Evolutionary conservation across 2,888 invertebrate species (phyloP).

Genomic region (Tetanocera ferruginea): DNA sequence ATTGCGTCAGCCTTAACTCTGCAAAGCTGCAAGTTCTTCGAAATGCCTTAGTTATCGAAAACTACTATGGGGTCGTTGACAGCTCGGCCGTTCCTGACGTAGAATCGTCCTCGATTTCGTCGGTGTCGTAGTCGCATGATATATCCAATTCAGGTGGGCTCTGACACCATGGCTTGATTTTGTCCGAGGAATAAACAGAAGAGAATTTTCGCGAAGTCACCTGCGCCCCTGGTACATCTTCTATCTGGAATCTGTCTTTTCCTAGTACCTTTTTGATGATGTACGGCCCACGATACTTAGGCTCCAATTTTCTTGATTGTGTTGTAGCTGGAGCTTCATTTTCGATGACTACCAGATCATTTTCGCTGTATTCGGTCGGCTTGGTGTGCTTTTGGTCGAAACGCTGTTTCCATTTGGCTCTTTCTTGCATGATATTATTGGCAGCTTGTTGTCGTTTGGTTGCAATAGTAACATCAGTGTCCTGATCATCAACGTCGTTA

Average conservation of each 20-base stretch:
- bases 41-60: too few species aligned
- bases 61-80: too few species aligned
- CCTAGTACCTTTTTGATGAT: conserved; percentile 30
- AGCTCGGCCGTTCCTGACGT: conserved; percentile 28
- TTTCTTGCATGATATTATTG: conserved; percentile 13
- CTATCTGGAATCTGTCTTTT: conserved; percentile 30
- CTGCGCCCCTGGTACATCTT: conserved; percentile 39
- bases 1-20: too few species aligned
- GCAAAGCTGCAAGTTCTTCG: too few species aligned
- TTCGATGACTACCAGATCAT: conserved; percentile 37
- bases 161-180: conserved; percentile 40
- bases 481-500: not conserved
- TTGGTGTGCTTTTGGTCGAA: too few species aligned
- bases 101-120: conserved; percentile 38
- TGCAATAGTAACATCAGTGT: conserved; percentile 6
- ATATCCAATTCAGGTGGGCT: conserved; percentile 11
- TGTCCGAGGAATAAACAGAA: too few species aligned
- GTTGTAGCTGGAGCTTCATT: conserved; percentile 34
- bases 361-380: too few species aligned
- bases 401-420: conserved; percentile 34
- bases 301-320: conserved; percentile 41
- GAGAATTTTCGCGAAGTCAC: conserved; percentile 21
- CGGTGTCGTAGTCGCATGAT: conserved; percentile 9
- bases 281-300: conserved; percentile 37
- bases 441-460: conserved; percentile 33